Evolutionary conservation across 2,888 invertebrate species (phyloP).

Genomic region (Ophonus ardosiacus): DNA sequence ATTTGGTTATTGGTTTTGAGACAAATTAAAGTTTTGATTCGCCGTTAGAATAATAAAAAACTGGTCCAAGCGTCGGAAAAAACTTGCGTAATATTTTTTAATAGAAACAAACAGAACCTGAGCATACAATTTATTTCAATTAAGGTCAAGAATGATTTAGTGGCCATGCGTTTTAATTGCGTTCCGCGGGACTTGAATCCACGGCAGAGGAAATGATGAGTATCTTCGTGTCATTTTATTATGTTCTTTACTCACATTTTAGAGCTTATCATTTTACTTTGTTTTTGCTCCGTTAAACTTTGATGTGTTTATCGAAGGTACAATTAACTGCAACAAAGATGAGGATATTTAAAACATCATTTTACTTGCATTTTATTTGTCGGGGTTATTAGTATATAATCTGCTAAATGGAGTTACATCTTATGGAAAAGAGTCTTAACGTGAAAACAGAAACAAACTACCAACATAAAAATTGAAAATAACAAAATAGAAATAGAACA

Average conservation of each 20-base stretch:
- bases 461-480: too few relatives aligned
- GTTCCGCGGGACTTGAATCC: background rate
- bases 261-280: conserved; percentile 20
- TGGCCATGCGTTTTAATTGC: conserved; percentile 51
- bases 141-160: conserved; percentile 50
- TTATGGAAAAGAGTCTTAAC: too few relatives aligned
- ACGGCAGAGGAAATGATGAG: conserved; percentile 40
- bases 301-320: conserved; percentile 10
- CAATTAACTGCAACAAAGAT: background rate
- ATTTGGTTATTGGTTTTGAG: conserved; percentile 45
- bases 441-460: too few relatives aligned
- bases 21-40: conserved; percentile 42
- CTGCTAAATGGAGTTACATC: too few relatives aligned
- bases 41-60: conserved; percentile 49
- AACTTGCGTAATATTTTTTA: conserved; percentile 49
- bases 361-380: too few relatives aligned
- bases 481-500: too few relatives aligned
- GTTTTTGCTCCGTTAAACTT: conserved; percentile 4
- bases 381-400: too few relatives aligned
- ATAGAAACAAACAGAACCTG: conserved; percentile 55
- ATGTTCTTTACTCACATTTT: conserved; percentile 33
- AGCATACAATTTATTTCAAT: conserved; percentile 53
- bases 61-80: conserved; percentile 4
- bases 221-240: conserved; percentile 29
- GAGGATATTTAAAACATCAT: too few relatives aligned